Evolutionary conservation across 2,888 invertebrate genomes (phyloP).

Genomic region (Apamea crenata): DNA sequence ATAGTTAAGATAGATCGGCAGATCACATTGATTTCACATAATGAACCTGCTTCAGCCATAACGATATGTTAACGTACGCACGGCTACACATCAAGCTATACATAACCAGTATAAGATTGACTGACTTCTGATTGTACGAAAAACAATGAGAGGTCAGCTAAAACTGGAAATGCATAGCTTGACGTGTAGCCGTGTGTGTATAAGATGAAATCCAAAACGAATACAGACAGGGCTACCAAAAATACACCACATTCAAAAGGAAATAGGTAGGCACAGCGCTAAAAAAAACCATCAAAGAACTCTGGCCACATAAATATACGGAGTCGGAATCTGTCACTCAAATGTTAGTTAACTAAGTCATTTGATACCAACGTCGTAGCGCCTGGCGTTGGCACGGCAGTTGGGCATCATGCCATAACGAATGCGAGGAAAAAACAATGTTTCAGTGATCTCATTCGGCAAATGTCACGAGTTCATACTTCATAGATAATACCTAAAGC

Average conservation of each 20-base stretch:
- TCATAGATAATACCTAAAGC: not conserved
- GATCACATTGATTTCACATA: not conserved
- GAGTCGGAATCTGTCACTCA: slow-evolving; percentile 38
- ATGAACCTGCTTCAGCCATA: not conserved
- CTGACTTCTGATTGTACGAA: no score
- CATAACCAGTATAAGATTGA: no score
- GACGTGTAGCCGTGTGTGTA: no score
- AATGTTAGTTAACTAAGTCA: slow-evolving; percentile 30
- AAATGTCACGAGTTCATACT: slow-evolving; percentile 46
- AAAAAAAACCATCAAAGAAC: slow-evolving; percentile 45
- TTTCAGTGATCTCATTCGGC: slow-evolving; percentile 24
- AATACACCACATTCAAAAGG: slow-evolving; percentile 16
- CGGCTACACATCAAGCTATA: no score
- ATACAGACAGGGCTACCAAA: slow-evolving; percentile 5
- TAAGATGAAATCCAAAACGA: not conserved
- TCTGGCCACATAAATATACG: slow-evolving; percentile 17
- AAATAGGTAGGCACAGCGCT: not conserved
- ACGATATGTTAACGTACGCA: not conserved
- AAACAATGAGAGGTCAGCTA: no score
- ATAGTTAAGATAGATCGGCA: not conserved
- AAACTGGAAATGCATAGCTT: no score
- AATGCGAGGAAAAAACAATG: slow-evolving; percentile 44
- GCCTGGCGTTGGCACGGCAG: slow-evolving; percentile 53
- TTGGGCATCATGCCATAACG: slow-evolving; percentile 46
- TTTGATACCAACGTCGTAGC: slow-evolving; percentile 41